Conservation (phyloP, 2,113 vertebrate species). For the Bagarius yarrelli region DNA sequence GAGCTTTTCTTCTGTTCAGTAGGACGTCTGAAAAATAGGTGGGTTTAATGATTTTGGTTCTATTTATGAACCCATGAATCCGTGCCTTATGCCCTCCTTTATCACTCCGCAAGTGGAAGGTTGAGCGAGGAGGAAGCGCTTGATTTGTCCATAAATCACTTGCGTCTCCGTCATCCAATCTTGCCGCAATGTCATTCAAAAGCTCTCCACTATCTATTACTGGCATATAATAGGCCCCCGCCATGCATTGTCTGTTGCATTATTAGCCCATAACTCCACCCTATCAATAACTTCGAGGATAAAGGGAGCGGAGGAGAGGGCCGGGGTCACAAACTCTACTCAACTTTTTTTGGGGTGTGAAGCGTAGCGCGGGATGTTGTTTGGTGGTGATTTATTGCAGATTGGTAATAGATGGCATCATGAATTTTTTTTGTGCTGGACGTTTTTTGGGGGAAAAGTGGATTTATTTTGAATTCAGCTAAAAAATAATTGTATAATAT, state of each 20-base stretch:
- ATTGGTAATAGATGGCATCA: neutral
- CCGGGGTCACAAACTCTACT: slow-evolving; percentile 47
- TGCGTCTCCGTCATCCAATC: slow-evolving; percentile 74
- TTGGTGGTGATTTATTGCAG: slow-evolving; percentile 27
- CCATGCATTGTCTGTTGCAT: slow-evolving; percentile 73
- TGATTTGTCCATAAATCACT: slow-evolving; percentile 71
- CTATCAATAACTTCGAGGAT: slow-evolving; percentile 74
- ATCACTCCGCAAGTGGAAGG: slow-evolving; percentile 72
- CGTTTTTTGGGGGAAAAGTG: slow-evolving; percentile 31
- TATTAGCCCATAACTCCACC: slow-evolving; percentile 76
- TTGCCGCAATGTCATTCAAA: slow-evolving; percentile 77
- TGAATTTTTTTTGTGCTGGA: neutral
- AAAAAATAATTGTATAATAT: neutral
- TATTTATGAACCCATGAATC: slow-evolving; percentile 68
- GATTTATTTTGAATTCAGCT: neutral
- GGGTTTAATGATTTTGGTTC: slow-evolving; percentile 53
- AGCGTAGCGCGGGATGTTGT: neutral
- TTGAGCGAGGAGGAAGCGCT: slow-evolving; percentile 52
- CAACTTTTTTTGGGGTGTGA: slow-evolving; percentile 38
- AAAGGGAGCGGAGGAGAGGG: slow-evolving; percentile 32
- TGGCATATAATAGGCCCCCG: slow-evolving; percentile 72
- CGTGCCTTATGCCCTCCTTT: slow-evolving; percentile 69
- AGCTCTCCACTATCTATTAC: slow-evolving; percentile 72
- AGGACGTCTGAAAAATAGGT: neutral
- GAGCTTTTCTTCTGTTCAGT: neutral